phyloP scores from a whole-genome alignment of 2,797 vertebrate species.

The Selene dorsalis region DNA sequence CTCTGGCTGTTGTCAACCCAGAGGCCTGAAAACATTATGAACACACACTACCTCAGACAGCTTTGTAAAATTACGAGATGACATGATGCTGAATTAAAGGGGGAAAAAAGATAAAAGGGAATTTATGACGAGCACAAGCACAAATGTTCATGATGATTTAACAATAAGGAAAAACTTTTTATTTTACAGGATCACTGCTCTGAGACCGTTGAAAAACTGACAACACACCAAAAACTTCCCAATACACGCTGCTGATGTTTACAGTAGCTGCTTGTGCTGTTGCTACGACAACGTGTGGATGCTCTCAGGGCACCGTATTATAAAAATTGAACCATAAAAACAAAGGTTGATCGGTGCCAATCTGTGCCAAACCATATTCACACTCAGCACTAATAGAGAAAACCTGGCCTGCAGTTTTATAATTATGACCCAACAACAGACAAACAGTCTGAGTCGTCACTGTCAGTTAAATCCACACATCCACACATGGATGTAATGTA shows the following conservation, averaged over 20 bases:
- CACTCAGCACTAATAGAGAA: slow-evolving; percentile 1
- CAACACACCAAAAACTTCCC: not conserved
- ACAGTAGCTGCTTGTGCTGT: not conserved
- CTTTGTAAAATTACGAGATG: no score
- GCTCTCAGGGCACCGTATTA: not conserved
- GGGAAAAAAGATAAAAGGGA: no score
- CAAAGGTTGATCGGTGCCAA: not conserved
- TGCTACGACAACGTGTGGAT: not conserved
- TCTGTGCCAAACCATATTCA: not conserved
- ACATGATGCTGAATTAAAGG: no score
- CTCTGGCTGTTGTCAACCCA: no score
- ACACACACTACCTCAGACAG: no score
- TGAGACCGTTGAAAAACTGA: no score
- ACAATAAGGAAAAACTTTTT: no score
- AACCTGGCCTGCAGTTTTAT: not conserved
- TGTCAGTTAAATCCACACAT: slow-evolving; percentile 9
- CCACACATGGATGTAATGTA: slow-evolving; percentile 24
- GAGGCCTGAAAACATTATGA: no score
- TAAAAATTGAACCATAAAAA: not conserved
- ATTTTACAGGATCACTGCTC: no score
- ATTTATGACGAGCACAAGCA: no score
- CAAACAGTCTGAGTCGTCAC: slow-evolving; percentile 6
- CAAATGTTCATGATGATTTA: no score
- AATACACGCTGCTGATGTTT: not conserved
- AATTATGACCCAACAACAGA: not conserved